Evolutionary conservation across 2,113 vertebrate species (phyloP).

Genomic region (Campylorhamphus procurvoides): DNA sequence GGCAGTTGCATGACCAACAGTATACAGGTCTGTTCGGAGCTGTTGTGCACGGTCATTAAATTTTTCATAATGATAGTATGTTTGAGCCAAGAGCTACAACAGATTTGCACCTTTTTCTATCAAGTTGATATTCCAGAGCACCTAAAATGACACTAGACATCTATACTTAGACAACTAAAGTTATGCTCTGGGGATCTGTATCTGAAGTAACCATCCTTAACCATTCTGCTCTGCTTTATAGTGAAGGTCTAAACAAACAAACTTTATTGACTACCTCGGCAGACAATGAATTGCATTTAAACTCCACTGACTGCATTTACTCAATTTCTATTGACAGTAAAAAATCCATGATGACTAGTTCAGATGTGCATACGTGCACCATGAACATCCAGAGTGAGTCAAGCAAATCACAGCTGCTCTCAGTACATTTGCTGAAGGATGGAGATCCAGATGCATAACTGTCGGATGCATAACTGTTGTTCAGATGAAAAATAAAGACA

Average conservation of each 20-base stretch:
- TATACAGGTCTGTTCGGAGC: neutral
- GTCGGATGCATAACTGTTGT: fast-evolving
- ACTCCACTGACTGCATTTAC: neutral
- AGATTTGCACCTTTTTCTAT: neutral
- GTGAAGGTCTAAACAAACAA: neutral
- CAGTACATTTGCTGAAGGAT: neutral
- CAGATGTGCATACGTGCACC: neutral
- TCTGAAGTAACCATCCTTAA: neutral
- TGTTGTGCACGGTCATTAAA: neutral
- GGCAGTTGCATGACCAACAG: neutral
- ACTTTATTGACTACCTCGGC: neutral
- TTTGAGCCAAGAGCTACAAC: neutral
- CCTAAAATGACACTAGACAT: neutral
- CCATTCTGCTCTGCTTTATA: neutral
- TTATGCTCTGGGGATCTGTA: neutral
- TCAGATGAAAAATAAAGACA: neutral
- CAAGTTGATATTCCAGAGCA: neutral
- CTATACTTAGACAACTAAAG: neutral
- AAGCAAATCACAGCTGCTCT: neutral
- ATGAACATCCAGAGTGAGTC: neutral
- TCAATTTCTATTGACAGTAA: neutral
- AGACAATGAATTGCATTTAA: neutral
- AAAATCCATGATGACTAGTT: neutral
- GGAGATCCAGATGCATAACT: fast-evolving
- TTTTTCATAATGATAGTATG: neutral